Evolutionary conservation across 2,888 invertebrate species (phyloP), one percentile per base, ranked within the genome.

Genomic region (Apamea sordens): DNA sequence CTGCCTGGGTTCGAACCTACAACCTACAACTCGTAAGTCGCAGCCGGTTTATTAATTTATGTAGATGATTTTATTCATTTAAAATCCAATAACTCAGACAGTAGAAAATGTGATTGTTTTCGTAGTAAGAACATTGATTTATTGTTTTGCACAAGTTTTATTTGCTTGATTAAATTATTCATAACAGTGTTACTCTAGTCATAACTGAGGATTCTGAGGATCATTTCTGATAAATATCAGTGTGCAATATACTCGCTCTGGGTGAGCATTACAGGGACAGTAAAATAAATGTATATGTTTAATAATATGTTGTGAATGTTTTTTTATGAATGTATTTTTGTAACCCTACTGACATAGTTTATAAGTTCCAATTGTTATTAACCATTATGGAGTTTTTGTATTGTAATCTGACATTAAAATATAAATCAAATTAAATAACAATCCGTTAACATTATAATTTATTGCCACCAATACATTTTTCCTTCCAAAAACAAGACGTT

Each of bases 401-500:
- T 32, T 32, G 32, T 32, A 32, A 32, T 32, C 32, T 3, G 32
- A 32, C 32, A 32, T 32, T 2, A 32, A 32, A 32, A 32, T 32
- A 32, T 32, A 32, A 32, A 32, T 32, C 0, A 32, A 32, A 32
- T 32, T 32, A 32, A 32, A 32, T 32, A 32, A 70, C 56, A 65
- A 69, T 68, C 47, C 21, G 36, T 63, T 21, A 36, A 2, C 50
- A 61, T 50, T 50, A 32, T 36, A 61, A 83, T 72, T 53, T 44
- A 86, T 59, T 47, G 13, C 5, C 28, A 63, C n/a, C 53, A 47
- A 69, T 71, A 70, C 41, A 61, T 76, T 77, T 80, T 78, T 77
- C 50, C n/a, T 50, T 24, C 47, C 10, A 59, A 65, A 67, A 79
- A 69, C 59, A 78, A 87, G 69, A 73, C 73, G 50, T 76, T 78